Percentiles rank a stretch among this genome's conserved stretches.
phyloP scores from a whole-genome alignment of 2,113 vertebrate species.

The Bubo blakistoni region DNA sequence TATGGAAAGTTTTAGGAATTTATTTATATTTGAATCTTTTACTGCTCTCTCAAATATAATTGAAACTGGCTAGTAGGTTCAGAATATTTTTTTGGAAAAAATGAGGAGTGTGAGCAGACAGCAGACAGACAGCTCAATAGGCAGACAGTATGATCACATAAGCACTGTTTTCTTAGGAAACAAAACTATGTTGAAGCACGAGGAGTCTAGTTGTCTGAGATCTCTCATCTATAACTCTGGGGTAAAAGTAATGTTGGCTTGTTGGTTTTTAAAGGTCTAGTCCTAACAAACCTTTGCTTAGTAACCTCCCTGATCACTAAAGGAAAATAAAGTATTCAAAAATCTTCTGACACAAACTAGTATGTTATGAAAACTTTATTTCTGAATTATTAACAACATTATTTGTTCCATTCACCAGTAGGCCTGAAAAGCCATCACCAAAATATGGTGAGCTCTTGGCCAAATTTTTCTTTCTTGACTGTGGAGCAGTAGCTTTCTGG shows the following conservation, averaged over 20 bases:
- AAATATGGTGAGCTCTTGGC: neutral
- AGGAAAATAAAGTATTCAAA: neutral
- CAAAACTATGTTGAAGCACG: neutral
- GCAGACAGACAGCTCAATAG: neutral
- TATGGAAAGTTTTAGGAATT: neutral
- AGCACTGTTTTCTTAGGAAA: conserved; percentile 15
- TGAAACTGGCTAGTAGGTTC: neutral
- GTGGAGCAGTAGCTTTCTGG: neutral
- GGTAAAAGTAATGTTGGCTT: neutral
- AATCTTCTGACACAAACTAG: neutral
- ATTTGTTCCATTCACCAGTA: neutral
- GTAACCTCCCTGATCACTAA: neutral
- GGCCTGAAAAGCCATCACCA: neutral
- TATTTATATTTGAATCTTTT: neutral
- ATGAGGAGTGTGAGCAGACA: neutral
- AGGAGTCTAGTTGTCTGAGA: neutral
- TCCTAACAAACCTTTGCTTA: neutral
- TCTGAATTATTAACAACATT: neutral
- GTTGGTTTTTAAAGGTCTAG: neutral
- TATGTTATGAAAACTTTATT: neutral
- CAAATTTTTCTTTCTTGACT: neutral
- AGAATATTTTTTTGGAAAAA: neutral
- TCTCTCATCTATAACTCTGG: neutral
- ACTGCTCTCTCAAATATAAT: neutral
- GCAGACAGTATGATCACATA: neutral